Evolutionary conservation across 2,888 invertebrate genomes (phyloP), one percentile per base, ranked within the genome.

Genomic region (Pocota personata): DNA sequence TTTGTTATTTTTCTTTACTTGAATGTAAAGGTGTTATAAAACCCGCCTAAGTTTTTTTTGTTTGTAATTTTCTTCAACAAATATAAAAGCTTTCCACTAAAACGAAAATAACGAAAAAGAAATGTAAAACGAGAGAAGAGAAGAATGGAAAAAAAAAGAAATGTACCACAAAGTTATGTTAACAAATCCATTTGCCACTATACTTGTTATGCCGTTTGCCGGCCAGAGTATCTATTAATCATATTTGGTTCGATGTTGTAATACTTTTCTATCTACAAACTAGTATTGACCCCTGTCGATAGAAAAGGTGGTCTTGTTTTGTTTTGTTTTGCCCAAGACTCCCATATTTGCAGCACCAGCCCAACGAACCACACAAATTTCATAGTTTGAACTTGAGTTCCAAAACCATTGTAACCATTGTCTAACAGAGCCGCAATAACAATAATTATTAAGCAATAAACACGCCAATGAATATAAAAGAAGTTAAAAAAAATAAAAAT

Each of bases 311-410:
- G 21, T 50, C 40, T 37, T 5, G n/a, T 16, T 19, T 40, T n/a
- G n/a, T n/a, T 12, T 12, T 12, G 8, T 35, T 35, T 12, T 12
- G 12, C 2, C 35, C 48, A 7, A 66, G 12, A 46, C 27, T 3
- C 16, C 16, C n/a, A 43, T 30, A 32, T 19, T 21, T 21, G 10
- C 21, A 14, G 7, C 6, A 24, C 14, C 16, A 69, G 30, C 19
- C 30, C 55, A 69, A n/a, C 50, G 37, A n/a, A 32, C 50, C 30
- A 30, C 35, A n/a, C 52, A 16, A 32, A 64, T 55, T 58, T 60
- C 60, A 78, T 37, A 48, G 60, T 48, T 57, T 78, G 83, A 83
- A 83, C 83, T 83, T 83, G 83, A 78, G 78, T 27, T 72, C 55
- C 67, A 73, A 83, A 64, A 48, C 37, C 40, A 71, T n/a, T 52